Conservation (phyloP, 2,113 vertebrate genomes). For the Microtus montanus region DNA sequence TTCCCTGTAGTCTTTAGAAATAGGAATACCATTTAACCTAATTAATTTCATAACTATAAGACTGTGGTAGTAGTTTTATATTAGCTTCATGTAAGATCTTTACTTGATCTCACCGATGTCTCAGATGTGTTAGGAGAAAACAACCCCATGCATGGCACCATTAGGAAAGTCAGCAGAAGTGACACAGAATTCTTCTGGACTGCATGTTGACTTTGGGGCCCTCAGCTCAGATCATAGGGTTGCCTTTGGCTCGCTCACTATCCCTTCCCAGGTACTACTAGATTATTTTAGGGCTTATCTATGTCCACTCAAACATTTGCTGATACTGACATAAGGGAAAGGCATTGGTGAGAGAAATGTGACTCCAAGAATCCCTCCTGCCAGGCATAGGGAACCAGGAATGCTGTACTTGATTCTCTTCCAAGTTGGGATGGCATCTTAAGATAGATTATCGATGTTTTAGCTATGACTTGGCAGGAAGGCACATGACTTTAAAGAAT, state of each 20-base stretch:
- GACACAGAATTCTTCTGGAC: neutral
- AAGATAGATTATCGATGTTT: neutral
- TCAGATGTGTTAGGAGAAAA: neutral
- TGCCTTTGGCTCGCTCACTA: neutral
- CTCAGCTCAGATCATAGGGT: neutral
- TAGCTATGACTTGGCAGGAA: neutral
- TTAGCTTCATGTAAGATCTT: neutral
- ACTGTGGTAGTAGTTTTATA: neutral
- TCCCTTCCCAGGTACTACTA: neutral
- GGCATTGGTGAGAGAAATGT: neutral
- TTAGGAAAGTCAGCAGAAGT: neutral
- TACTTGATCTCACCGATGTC: neutral
- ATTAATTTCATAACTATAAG: slow-evolving; percentile 15
- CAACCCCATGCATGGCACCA: neutral
- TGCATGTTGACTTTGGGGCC: neutral
- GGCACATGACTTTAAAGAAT: neutral
- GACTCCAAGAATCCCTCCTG: neutral
- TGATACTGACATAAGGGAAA: neutral
- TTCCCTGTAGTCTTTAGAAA: neutral
- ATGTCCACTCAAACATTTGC: neutral
- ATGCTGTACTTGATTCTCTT: neutral
- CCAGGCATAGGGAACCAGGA: neutral
- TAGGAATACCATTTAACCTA: neutral
- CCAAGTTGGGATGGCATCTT: neutral
- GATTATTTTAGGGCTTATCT: neutral